A percentile compares a stretch with the other conserved stretches of the same genome.
Evolutionary conservation across 2,113 vertebrate species (phyloP).

Genomic region (Odontophorus gujanensis): DNA sequence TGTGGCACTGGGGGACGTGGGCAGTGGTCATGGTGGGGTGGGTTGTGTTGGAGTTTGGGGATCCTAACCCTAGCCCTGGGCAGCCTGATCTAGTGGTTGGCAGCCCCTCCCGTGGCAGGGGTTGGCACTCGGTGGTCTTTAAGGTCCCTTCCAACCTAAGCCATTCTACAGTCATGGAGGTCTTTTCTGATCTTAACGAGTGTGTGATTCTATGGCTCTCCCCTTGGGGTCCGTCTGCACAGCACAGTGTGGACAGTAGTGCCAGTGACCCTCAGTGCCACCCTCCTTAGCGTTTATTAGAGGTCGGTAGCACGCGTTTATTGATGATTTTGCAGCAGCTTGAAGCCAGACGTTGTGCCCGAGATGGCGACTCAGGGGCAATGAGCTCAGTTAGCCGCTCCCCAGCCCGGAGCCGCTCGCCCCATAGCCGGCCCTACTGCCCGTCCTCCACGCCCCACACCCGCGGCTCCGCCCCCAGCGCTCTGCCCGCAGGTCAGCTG

Average conservation of each 20-base stretch:
- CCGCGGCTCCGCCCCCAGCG: too few relatives aligned
- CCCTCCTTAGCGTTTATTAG: rapidly evolving
- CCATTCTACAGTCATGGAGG: background rate
- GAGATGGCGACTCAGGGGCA: background rate
- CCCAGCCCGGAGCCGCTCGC: background rate
- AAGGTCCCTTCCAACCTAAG: too few relatives aligned
- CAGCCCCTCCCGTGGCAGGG: too few relatives aligned
- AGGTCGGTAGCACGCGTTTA: rapidly evolving
- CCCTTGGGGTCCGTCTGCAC: background rate
- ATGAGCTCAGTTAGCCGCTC: background rate
- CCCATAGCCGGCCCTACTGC: background rate
- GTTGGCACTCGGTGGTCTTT: too few relatives aligned
- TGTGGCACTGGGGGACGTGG: too few relatives aligned
- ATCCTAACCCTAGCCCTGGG: too few relatives aligned
- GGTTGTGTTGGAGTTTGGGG: too few relatives aligned
- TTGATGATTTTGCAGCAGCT: background rate
- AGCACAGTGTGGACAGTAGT: background rate
- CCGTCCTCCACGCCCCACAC: background rate
- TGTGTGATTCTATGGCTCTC: background rate
- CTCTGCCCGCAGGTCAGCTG: too few relatives aligned
- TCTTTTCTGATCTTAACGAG: background rate
- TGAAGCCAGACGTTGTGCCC: background rate
- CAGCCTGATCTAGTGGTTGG: too few relatives aligned
- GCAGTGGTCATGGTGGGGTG: too few relatives aligned
- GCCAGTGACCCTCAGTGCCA: rapidly evolving